These are phyloP conservation scores for Triplophysa dalaica DNA, from an alignment of 2,113 vertebrate species.

Conservation along the genomic window DNA sequence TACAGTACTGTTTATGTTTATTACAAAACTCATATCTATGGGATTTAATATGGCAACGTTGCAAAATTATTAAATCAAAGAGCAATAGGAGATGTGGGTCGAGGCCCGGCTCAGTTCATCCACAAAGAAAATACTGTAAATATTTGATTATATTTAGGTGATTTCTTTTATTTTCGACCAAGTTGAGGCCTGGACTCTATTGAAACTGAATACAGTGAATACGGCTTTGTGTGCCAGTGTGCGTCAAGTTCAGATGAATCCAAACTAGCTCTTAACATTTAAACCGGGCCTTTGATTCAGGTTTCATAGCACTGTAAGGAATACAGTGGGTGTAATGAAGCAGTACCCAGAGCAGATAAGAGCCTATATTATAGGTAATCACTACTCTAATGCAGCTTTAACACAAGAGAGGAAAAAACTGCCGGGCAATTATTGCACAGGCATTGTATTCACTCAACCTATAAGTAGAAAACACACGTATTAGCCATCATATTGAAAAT, in stretches of 20 bases:
- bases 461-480: conserved; percentile 37
- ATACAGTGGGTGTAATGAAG: conserved; percentile 79
- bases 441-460: conserved; percentile 51
- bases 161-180: no score
- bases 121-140: no score
- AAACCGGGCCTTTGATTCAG: conserved; percentile 72
- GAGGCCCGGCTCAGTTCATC: no score
- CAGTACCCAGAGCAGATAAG: conserved; percentile 72
- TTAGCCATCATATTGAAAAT: conserved; percentile 54
- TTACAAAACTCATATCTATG: no score
- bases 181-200: not conserved
- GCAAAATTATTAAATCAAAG: no score
- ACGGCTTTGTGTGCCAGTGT: conserved; percentile 73
- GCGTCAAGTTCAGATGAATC: conserved; percentile 76
- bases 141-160: no score
- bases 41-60: no score
- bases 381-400: conserved; percentile 70
- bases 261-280: conserved; percentile 79
- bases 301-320: conserved; percentile 78
- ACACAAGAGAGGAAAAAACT: conserved; percentile 64
- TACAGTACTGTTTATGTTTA: no score
- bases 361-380: conserved; percentile 79
- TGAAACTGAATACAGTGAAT: conserved; percentile 66
- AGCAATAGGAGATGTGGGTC: no score
- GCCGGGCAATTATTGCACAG: conserved; percentile 61